Evolutionary conservation across 2,888 invertebrate genomes (phyloP).

Genomic region (Ptilodon capucinus): DNA sequence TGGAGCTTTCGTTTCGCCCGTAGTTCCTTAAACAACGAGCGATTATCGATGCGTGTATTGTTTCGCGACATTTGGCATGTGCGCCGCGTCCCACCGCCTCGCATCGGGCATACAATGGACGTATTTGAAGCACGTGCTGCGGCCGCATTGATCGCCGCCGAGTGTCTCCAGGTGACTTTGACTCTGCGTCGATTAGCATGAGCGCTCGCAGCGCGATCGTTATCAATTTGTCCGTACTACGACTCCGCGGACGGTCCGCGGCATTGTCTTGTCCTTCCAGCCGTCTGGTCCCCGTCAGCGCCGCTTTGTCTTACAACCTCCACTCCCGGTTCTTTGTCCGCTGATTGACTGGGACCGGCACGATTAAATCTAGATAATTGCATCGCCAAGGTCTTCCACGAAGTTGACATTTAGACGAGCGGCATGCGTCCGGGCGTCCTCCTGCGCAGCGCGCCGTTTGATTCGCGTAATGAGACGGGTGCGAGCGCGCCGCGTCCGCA

Average conservation of each 20-base stretch:
- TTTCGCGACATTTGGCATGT: constrained; percentile 73
- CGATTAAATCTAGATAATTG: constrained; percentile 70
- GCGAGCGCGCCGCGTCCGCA: constrained; percentile 63
- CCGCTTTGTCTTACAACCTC: constrained; percentile 56
- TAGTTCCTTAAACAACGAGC: constrained; percentile 60
- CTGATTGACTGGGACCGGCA: constrained; percentile 58
- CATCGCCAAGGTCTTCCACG: constrained; percentile 66
- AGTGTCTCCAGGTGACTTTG: constrained; percentile 64
- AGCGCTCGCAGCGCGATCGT: constrained; percentile 56
- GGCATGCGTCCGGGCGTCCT: constrained; percentile 51
- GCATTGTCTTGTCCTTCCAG: constrained; percentile 71
- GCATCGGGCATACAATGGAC: constrained; percentile 74
- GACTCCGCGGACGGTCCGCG: constrained; percentile 50
- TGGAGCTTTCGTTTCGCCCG: constrained; percentile 61
- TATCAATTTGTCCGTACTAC: constrained; percentile 71
- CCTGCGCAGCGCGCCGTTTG: constrained; percentile 54
- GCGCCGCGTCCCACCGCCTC: constrained; percentile 62
- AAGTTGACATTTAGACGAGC: constrained; percentile 70
- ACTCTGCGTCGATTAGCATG: constrained; percentile 68
- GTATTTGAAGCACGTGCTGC: constrained; percentile 75
- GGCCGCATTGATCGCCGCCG: constrained; percentile 64
- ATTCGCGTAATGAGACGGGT: constrained; percentile 73
- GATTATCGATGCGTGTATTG: constrained; percentile 75
- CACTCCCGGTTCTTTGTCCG: constrained; percentile 57
- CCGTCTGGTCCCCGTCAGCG: constrained; percentile 52